Percentiles rank a stretch among this genome's conserved stretches.
Evolutionary conservation across 2,888 invertebrate genomes (phyloP).

Genomic region (Aricia artaxerxes): DNA sequence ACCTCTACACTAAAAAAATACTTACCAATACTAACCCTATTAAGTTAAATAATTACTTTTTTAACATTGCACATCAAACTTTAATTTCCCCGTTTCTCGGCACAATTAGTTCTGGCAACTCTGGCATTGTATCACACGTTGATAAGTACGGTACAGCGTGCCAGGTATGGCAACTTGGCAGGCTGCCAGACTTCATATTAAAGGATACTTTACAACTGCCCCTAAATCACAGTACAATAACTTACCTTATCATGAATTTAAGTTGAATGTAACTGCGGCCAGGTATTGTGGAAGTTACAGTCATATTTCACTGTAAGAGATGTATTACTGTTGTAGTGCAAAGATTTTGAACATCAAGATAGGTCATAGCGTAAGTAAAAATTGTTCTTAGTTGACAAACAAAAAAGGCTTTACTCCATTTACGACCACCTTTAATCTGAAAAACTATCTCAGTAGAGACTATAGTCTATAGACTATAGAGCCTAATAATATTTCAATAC

Average conservation of each 20-base stretch:
- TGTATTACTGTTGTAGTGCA: not conserved
- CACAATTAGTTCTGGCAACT: constrained; percentile 12
- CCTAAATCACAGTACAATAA: constrained; percentile 42
- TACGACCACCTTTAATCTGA: too few species aligned
- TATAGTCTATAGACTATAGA: too few species aligned
- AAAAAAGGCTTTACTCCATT: too few species aligned
- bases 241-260: constrained; percentile 16
- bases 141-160: constrained; percentile 40
- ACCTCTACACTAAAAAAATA: too few species aligned
- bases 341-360: not conserved
- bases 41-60: not conserved
- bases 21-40: too few species aligned
- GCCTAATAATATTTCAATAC: too few species aligned
- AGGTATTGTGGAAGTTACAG: not conserved
- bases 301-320: not conserved
- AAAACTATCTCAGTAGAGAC: too few species aligned
- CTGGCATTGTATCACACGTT: constrained; percentile 43
- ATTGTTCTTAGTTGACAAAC: too few species aligned
- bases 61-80: not conserved
- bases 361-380: not conserved
- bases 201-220: constrained; percentile 45
- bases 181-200: constrained; percentile 45
- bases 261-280: constrained; percentile 19
- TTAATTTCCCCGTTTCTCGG: constrained; percentile 33
- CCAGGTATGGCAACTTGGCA: constrained; percentile 44